Percentiles rank a stretch among this genome's conserved stretches.
phyloP scores from a whole-genome alignment of 2,113 vertebrate species.

The Holacanthus passer region DNA sequence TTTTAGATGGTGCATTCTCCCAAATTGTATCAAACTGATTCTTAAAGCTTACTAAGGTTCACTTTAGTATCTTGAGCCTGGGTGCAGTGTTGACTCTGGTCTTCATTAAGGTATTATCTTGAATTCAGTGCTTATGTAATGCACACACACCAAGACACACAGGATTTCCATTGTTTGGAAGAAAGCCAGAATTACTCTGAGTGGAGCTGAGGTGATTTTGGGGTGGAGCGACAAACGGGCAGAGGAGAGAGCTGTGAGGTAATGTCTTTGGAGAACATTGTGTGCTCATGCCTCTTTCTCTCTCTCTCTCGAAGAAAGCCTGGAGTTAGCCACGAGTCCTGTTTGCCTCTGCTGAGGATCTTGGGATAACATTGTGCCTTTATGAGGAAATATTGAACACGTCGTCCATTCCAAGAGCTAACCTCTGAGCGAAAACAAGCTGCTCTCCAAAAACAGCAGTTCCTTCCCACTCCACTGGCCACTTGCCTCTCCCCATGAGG shows the following conservation, averaged over 20 bases:
- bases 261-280: conserved; percentile 79
- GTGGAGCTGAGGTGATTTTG: conserved; percentile 44
- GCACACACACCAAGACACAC: not conserved
- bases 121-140: conserved; percentile 14
- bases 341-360: conserved; percentile 69
- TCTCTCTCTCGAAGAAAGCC: conserved; percentile 13
- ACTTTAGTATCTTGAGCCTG: not conserved
- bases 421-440: conserved; percentile 73
- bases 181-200: conserved; percentile 23
- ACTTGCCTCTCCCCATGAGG: conserved; percentile 57
- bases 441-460: conserved; percentile 76
- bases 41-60: not conserved
- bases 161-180: conserved; percentile 47
- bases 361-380: conserved; percentile 65
- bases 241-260: conserved; percentile 66
- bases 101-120: conserved; percentile 24
- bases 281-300: conserved; percentile 70
- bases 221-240: conserved; percentile 32
- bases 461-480: conserved; percentile 63
- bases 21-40: not conserved
- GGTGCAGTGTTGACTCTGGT: not conserved
- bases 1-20: not conserved
- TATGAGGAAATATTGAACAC: conserved; percentile 77
- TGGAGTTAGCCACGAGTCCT: conserved; percentile 55
- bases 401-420: conserved; percentile 66